Evolutionary conservation across 2,888 invertebrate genomes (phyloP).

Genomic region (Nymphalis c-album): DNA sequence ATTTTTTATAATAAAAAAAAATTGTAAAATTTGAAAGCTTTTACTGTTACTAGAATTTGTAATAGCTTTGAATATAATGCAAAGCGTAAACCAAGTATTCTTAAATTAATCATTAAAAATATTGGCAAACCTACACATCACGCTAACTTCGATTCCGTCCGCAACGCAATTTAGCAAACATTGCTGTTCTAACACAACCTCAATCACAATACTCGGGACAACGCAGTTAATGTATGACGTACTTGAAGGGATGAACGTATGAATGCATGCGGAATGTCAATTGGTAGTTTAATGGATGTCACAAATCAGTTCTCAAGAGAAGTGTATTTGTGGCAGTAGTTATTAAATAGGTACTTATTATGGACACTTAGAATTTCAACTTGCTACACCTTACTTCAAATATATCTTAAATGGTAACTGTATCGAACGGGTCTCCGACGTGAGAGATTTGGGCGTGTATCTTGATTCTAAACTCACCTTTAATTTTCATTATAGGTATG

Average conservation of each 20-base stretch:
- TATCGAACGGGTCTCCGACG: no score
- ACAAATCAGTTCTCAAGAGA: conserved; percentile 10
- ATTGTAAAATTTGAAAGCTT: no score
- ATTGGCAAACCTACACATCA: conserved; percentile 4
- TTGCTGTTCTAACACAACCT: conserved; percentile 24
- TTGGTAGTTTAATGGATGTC: conserved; percentile 19
- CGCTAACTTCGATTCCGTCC: conserved; percentile 24
- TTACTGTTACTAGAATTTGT: no score
- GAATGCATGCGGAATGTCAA: conserved; percentile 11
- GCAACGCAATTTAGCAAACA: conserved; percentile 30
- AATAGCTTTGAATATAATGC: no score
- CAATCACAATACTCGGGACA: conserved; percentile 23
- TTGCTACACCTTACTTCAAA: no score
- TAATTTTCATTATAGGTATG: no score
- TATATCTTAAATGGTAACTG: no score
- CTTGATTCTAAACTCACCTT: no score
- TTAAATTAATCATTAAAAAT: not conserved
- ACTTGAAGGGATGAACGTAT: conserved; percentile 4
- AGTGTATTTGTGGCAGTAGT: not conserved
- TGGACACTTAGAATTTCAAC: not conserved
- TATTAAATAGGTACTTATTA: not conserved
- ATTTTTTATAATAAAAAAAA: no score
- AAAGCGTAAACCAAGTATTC: no score
- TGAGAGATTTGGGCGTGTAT: no score
- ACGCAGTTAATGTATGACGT: conserved; percentile 20